phyloP scores from a whole-genome alignment of 2,888 invertebrate species.

The Zele albiditarsus region DNA sequence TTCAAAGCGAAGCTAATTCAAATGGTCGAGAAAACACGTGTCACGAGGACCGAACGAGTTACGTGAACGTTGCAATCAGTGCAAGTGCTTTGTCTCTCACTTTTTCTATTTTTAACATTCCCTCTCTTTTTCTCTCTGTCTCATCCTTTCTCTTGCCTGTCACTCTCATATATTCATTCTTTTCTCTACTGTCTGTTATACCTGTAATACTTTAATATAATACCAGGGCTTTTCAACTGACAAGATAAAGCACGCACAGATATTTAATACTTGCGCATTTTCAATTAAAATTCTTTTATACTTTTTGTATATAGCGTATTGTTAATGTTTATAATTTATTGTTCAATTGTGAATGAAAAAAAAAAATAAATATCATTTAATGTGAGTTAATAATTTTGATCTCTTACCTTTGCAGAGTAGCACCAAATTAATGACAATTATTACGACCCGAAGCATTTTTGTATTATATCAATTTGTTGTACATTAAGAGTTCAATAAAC shows the following conservation, averaged over 20 bases:
- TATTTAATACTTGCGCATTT: neutral
- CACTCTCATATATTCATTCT: neutral
- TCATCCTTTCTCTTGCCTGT: neutral
- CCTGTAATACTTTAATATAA: conserved; percentile 2
- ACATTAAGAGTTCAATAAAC: too few relatives aligned
- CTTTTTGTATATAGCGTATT: neutral
- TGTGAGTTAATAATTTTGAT: neutral
- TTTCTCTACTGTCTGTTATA: neutral
- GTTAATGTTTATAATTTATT: neutral
- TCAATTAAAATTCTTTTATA: neutral
- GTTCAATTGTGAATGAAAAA: neutral
- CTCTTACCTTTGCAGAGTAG: conserved; percentile 14
- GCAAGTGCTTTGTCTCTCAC: conserved; percentile 32
- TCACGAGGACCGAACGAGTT: conserved; percentile 37
- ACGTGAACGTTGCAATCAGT: conserved; percentile 37
- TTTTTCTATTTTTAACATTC: conserved; percentile 15
- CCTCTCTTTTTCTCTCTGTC: neutral
- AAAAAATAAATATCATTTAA: neutral
- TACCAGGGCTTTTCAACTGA: neutral
- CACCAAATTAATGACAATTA: neutral
- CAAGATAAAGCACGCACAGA: neutral
- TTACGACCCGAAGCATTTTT: neutral
- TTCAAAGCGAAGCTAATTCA: conserved; percentile 48
- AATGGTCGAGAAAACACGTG: conserved; percentile 55
- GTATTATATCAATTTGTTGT: neutral